A percentile compares a stretch with the other conserved stretches of the same genome.
Conservation (phyloP, 2,888 invertebrate species). For the Muscina levida region DNA sequence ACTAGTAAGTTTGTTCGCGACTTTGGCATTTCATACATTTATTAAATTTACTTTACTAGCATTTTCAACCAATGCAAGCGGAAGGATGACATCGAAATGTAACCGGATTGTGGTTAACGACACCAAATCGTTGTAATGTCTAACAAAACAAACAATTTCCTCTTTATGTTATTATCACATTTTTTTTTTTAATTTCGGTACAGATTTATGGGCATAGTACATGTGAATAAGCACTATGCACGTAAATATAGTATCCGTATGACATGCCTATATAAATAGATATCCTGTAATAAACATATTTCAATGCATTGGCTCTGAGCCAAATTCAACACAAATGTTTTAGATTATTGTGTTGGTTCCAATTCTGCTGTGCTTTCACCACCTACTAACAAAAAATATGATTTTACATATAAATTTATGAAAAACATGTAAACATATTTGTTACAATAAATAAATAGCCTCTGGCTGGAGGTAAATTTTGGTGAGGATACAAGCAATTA, state of each 20-base stretch:
- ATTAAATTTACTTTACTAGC: too few species aligned
- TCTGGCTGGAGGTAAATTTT: conserved; percentile 34
- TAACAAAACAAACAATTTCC: conserved; percentile 50
- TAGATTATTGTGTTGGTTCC: conserved; percentile 32
- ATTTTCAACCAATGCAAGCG: not conserved
- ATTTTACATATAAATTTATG: not conserved
- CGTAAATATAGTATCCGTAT: conserved; percentile 7
- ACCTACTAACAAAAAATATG: not conserved
- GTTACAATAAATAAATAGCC: not conserved
- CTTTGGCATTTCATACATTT: too few species aligned
- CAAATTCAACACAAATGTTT: conserved; percentile 51
- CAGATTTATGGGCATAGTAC: conserved; percentile 32
- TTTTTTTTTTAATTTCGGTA: conserved; percentile 24
- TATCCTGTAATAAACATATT: conserved; percentile 61
- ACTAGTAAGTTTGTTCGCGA: too few species aligned
- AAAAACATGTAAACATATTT: conserved; percentile 15
- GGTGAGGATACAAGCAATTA: conserved; percentile 58
- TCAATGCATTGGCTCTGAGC: conserved; percentile 57
- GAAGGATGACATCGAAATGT: not conserved
- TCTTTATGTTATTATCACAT: conserved; percentile 7
- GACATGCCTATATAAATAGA: conserved; percentile 33
- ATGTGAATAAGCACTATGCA: conserved; percentile 29
- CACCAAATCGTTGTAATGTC: not conserved
- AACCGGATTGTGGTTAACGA: not conserved
- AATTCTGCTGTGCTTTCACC: too few species aligned